Evolutionary conservation across 2,113 vertebrate genomes (phyloP).

Genomic region (Apodemus speciosus): DNA sequence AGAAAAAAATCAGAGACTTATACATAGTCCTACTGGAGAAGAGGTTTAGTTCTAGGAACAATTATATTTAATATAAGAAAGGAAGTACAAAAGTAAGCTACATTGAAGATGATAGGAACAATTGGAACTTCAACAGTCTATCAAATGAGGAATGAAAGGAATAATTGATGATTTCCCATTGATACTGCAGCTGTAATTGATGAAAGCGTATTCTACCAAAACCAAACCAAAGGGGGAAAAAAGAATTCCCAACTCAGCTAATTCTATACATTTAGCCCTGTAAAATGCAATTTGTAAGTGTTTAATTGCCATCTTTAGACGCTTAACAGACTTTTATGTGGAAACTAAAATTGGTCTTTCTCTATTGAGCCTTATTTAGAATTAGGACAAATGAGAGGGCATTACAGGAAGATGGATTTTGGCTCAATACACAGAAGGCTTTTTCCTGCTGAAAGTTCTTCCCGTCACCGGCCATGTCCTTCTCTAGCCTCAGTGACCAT

Average conservation of each 20-base stretch:
- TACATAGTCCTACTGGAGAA: neutral
- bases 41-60: neutral
- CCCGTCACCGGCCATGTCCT: neutral
- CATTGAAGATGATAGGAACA: neutral
- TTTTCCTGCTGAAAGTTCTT: constrained; percentile 26
- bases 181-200: neutral
- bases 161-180: neutral
- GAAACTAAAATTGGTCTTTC: constrained; percentile 60
- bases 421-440: neutral
- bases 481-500: neutral
- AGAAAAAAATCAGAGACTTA: neutral
- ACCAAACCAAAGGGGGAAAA: neutral
- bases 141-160: neutral
- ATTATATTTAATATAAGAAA: constrained; percentile 20
- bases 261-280: constrained; percentile 44
- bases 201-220: constrained; percentile 34
- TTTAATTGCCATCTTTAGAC: constrained; percentile 56
- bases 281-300: constrained; percentile 47
- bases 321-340: constrained; percentile 61
- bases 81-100: neutral
- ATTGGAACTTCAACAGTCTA: neutral
- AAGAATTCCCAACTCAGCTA: constrained; percentile 22
- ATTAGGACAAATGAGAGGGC: constrained; percentile 30
- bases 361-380: constrained; percentile 47
- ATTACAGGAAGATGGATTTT: constrained; percentile 22